phyloP scores from a whole-genome alignment of 2,888 invertebrate species.

The Tenthredo amoena region DNA sequence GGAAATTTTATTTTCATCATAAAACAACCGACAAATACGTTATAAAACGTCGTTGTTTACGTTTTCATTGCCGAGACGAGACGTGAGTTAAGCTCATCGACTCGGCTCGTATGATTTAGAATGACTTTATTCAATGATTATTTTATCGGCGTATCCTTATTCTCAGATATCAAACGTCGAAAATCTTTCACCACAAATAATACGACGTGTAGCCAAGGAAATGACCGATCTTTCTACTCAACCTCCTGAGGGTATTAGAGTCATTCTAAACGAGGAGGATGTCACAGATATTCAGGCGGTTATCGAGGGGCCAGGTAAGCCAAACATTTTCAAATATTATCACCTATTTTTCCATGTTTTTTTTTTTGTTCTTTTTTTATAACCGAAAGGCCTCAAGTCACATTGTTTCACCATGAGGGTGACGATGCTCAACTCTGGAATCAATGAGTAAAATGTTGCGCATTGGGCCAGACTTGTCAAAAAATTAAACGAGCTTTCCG shows the following conservation, averaged over 20 bases:
- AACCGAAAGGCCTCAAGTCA: background rate
- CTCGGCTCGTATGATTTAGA: background rate
- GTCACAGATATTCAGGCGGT: conserved; percentile 96
- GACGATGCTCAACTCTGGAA: background rate
- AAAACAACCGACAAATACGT: conserved; percentile 47
- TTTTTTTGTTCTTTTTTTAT: background rate
- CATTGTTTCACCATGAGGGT: background rate
- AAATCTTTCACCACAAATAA: conserved; percentile 96
- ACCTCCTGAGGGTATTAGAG: conserved; percentile 95
- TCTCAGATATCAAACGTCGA: conserved; percentile 93
- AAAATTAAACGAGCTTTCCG: background rate
- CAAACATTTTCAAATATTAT: conserved; percentile 31
- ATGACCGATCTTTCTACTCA: conserved; percentile 89
- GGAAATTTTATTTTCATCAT: background rate
- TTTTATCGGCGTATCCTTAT: background rate
- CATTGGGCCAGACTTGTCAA: background rate
- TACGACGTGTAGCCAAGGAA: conserved; percentile 92
- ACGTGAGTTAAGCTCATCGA: background rate
- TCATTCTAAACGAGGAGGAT: conserved; percentile 94
- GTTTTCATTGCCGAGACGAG: conserved; percentile 10
- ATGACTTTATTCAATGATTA: background rate
- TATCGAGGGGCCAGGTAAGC: conserved; percentile 92
- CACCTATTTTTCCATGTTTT: background rate
- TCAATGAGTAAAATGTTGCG: background rate
- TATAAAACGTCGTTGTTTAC: conserved; percentile 61